These are phyloP conservation scores for Metalampra italica DNA, from an alignment of 2,888 invertebrate genomes.

Conservation along the genomic window DNA sequence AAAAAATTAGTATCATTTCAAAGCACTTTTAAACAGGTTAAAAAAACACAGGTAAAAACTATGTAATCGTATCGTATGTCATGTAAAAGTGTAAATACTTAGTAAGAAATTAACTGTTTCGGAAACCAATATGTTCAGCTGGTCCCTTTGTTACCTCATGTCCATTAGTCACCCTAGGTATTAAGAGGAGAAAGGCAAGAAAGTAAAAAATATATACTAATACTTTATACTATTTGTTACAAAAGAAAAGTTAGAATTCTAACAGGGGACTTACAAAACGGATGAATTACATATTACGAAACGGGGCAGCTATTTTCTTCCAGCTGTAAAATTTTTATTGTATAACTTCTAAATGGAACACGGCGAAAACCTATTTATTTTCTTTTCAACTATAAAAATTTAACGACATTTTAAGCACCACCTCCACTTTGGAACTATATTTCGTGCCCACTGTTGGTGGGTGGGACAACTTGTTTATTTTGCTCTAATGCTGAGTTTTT, in stretches of 20 bases:
- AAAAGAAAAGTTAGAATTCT: not conserved
- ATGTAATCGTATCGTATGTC: too few relatives aligned
- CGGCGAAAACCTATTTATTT: slow-evolving; percentile 70
- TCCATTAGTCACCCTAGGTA: too few relatives aligned
- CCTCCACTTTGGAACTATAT: slow-evolving; percentile 43
- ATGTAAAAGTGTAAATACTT: too few relatives aligned
- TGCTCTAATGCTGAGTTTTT: slow-evolving; percentile 13
- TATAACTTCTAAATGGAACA: slow-evolving; percentile 55
- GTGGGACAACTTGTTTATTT: slow-evolving; percentile 11
- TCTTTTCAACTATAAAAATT: slow-evolving; percentile 60
- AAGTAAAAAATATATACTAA: too few relatives aligned
- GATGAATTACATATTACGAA: slow-evolving; percentile 23
- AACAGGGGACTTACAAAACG: slow-evolving; percentile 3
- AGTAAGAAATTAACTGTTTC: too few relatives aligned
- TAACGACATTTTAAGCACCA: slow-evolving; percentile 70
- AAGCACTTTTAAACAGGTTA: too few relatives aligned
- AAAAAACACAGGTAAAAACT: too few relatives aligned
- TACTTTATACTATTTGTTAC: too few relatives aligned
- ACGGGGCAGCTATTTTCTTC: slow-evolving; percentile 48
- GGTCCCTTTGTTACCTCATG: too few relatives aligned
- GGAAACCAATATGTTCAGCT: too few relatives aligned
- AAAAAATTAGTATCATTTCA: too few relatives aligned
- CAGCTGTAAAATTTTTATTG: slow-evolving; percentile 64
- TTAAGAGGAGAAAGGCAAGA: too few relatives aligned
- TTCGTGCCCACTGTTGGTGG: slow-evolving; percentile 19